Evolutionary conservation across 1,140 invertebrate species (phyloP), one percentile per base, ranked within the genome.

Genomic region (Caligus rogercresseyi): DNA sequence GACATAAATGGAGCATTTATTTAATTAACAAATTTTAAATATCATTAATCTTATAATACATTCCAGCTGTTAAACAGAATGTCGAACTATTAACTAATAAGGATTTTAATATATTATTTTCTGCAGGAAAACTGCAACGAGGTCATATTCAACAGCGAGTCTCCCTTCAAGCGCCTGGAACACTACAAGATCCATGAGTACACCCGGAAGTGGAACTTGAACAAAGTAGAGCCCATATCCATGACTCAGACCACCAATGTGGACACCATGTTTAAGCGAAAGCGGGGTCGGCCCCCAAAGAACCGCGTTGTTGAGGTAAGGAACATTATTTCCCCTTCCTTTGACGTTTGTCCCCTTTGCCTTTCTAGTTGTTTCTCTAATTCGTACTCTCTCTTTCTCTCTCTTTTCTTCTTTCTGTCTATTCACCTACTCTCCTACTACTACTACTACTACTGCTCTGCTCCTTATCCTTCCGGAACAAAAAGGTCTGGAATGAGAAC

Each of bases 131-230:
- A 83, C 62, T 94, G 90, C 71, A 79, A 81, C 16, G 87, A 88
- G 70, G 82, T 88, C 1, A 85, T 93, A 59, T 74, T 88, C 18
- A 57, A 64, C 13, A 81, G 81, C 14, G 89, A 91, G 68, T 86
- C 86, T 68, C 83, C 86, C 0, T 91, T 91, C 73, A 78, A 83
- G 61, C 76, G 88, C 66, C 75, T 93, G 3, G 88, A 95, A 67
- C 90, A 95, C 72, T 89, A 89, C 70, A 84, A 87, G 67, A 86
- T 87, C 67, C 90, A 94, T 70, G 87, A 86, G 68, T 79, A 78
- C 68, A 76, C 76, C 14, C 74, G 74, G 20, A 77, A 78, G 66
- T 72, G 80, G 65, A 80, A 74, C 64, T 70, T 78, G 52, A 75
- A 75, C 71, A 66, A 31, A 65, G 52, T 58, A 26, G 64, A 62